Conservation (phyloP, 2,113 vertebrate species). For the Illadopsis cleaveri region DNA sequence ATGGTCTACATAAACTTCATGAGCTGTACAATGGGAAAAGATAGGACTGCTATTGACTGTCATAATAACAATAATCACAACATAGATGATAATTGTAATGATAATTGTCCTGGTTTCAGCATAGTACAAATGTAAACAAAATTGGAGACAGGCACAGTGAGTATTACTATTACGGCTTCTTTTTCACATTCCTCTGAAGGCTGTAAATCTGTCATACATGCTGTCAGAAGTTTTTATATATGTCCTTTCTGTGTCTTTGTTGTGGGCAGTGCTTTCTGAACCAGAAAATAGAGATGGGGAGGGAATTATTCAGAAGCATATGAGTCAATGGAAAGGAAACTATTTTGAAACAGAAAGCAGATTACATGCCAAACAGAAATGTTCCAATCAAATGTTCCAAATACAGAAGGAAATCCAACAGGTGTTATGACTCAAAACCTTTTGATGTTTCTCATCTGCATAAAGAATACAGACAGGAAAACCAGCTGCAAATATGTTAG, state of each 20-base stretch:
- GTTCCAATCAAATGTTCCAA: conserved; percentile 1
- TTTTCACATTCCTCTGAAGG: neutral
- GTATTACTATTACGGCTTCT: neutral
- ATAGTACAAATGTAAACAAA: neutral
- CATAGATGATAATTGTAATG: neutral
- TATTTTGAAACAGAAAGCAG: conserved; percentile 24
- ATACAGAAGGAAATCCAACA: neutral
- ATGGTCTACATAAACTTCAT: neutral
- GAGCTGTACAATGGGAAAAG: neutral
- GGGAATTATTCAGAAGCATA: neutral
- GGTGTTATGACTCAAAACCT: neutral
- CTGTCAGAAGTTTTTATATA: neutral
- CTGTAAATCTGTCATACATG: neutral
- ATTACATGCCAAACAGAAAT: neutral
- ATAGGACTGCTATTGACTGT: neutral
- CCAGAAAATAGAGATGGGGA: neutral
- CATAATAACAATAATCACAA: neutral
- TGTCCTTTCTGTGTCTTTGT: neutral
- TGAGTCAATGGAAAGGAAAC: neutral
- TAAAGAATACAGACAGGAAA: neutral
- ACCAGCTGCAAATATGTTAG: conserved; percentile 24
- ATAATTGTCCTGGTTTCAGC: neutral
- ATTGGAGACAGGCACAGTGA: neutral
- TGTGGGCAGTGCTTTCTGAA: neutral
- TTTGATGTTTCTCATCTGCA: conserved; percentile 19